Percentiles rank a stretch among this genome's conserved stretches.
These are phyloP conservation scores for Drosophila differens DNA, from an alignment of 2,888 invertebrate genomes.

Conservation along the genomic window DNA sequence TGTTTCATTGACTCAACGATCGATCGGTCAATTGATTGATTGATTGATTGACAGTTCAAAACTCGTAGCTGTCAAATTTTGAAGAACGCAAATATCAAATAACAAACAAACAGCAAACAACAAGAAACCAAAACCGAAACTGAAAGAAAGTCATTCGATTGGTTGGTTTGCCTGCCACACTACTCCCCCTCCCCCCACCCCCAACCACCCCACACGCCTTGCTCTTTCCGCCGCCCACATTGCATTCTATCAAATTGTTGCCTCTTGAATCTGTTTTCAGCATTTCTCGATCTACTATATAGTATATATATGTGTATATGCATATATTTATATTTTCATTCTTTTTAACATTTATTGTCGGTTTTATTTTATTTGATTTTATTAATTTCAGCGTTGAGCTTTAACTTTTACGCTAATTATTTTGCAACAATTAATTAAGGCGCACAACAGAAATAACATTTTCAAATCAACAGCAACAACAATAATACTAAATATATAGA, in stretches of 20 bases:
- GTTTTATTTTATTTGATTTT: slow-evolving; percentile 54
- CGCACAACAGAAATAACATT: slow-evolving; percentile 69
- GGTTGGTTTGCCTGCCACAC: not conserved
- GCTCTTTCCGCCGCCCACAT: slow-evolving; percentile 3
- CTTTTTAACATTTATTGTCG: slow-evolving; percentile 16
- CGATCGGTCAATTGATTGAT: slow-evolving; percentile 51
- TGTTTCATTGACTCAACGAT: slow-evolving; percentile 48
- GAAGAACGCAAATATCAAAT: slow-evolving; percentile 19
- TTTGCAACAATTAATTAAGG: slow-evolving; percentile 82
- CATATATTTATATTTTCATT: slow-evolving; percentile 4
- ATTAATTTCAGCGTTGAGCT: slow-evolving; percentile 64
- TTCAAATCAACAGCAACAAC: slow-evolving; percentile 19
- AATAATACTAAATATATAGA: slow-evolving; percentile 10
- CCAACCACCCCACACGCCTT: not conserved
- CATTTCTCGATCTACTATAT: not conserved
- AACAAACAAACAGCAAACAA: not conserved
- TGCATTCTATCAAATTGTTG: slow-evolving; percentile 1
- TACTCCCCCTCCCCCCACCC: not conserved
- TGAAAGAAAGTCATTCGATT: slow-evolving; percentile 12
- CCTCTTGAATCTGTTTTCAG: not conserved
- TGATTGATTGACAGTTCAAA: slow-evolving; percentile 83
- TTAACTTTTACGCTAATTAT: slow-evolving; percentile 81
- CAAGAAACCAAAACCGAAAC: not conserved
- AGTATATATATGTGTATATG: slow-evolving; percentile 1
- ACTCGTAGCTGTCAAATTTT: slow-evolving; percentile 83